phyloP scores from a whole-genome alignment of 2,797 vertebrate genomes.

The Anabas testudineus region DNA sequence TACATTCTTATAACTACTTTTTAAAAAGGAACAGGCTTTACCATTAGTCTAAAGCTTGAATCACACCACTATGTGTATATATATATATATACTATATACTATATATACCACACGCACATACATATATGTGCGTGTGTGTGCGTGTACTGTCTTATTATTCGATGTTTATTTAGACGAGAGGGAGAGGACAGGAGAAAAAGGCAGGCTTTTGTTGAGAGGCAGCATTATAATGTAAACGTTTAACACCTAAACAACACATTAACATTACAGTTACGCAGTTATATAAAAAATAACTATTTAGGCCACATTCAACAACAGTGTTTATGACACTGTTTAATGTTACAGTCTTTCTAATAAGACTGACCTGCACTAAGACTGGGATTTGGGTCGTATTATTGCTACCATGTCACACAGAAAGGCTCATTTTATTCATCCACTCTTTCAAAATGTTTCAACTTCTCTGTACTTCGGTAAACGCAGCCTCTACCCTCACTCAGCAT shows the following conservation, averaged over 20 bases:
- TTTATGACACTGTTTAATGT: not conserved
- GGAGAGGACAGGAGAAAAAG: not conserved
- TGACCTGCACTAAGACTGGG: not conserved
- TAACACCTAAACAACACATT: not conserved
- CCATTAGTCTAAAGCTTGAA: not conserved
- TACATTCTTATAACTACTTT: not conserved
- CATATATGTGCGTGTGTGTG: too few species aligned
- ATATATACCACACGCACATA: too few species aligned
- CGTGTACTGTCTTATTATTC: too few species aligned
- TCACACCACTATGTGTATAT: too few species aligned
- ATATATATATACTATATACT: too few species aligned
- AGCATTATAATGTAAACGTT: not conserved
- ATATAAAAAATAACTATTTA: not conserved
- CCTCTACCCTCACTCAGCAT: conserved; percentile 74
- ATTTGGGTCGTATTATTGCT: not conserved
- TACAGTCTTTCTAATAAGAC: not conserved
- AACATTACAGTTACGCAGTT: not conserved
- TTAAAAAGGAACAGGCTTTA: not conserved
- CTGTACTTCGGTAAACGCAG: conserved; percentile 64
- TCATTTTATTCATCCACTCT: conserved; percentile 53
- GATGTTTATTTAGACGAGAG: not conserved
- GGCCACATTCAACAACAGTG: not conserved
- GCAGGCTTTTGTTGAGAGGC: not conserved
- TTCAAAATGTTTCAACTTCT: conserved; percentile 77
- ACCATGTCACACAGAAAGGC: conserved; percentile 18